These are phyloP conservation scores for Henricia sp. DNA, from an alignment of 53 echinoderm and acorn worm genomes.

Conservation along the genomic window DNA sequence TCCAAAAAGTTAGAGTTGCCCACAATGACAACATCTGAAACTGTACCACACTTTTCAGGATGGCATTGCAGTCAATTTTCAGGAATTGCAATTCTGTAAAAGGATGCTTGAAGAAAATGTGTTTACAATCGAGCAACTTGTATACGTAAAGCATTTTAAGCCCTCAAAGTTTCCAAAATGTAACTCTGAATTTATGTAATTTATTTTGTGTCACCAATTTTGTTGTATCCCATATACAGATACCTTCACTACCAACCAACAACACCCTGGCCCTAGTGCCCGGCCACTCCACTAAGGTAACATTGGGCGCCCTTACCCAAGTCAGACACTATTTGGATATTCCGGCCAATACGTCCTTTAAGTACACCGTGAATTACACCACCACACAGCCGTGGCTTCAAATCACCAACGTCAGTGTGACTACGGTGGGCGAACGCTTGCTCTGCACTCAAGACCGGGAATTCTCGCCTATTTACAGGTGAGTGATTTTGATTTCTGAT, in stretches of 20 bases:
- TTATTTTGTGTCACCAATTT: no score
- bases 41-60: no score
- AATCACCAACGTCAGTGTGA: constrained; percentile 51
- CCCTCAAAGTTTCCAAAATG: no score
- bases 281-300: constrained; percentile 38
- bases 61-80: no score
- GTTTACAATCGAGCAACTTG: no score
- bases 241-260: constrained; percentile 22
- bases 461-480: constrained; percentile 8
- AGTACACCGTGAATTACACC: constrained; percentile 56
- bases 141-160: no score
- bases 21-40: no score
- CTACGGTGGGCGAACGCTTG: constrained; percentile 23
- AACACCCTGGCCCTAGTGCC: constrained; percentile 8
- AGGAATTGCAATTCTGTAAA: no score
- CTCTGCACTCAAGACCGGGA: not conserved
- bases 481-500: not conserved
- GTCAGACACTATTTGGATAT: constrained; percentile 60
- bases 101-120: no score
- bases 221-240: no score
- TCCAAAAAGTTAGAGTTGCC: no score
- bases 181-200: no score
- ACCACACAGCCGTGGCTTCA: constrained; percentile 57
- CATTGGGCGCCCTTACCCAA: constrained; percentile 39
- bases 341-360: constrained; percentile 24